Conservation (phyloP, 1,140 invertebrate genomes). For the Diabrotica virgifera region DNA sequence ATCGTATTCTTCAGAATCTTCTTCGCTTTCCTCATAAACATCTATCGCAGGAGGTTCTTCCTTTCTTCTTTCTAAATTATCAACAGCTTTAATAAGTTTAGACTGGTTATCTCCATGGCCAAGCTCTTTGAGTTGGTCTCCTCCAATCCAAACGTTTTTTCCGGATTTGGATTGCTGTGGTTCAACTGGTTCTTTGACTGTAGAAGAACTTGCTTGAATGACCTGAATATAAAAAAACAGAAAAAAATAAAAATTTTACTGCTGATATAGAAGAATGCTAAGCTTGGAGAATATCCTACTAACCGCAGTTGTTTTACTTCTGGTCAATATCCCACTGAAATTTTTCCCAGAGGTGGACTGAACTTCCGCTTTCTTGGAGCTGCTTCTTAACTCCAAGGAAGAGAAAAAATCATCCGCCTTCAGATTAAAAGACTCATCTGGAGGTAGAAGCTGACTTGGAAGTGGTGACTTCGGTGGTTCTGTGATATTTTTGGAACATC, state of each 20-base stretch:
- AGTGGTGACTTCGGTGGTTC: conserved; percentile 50
- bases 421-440: conserved; percentile 52
- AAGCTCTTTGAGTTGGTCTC: conserved; percentile 54
- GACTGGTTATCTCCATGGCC: conserved; percentile 56
- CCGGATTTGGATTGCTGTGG: conserved; percentile 48
- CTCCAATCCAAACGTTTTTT: conserved; percentile 60
- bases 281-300: background rate
- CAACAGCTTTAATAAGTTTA: conserved; percentile 60
- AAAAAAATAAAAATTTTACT: background rate
- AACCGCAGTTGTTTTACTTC: conserved; percentile 50
- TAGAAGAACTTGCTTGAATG: conserved; percentile 38
- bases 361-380: conserved; percentile 54
- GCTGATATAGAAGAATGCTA: background rate
- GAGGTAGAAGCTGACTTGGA: conserved; percentile 34
- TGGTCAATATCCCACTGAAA: conserved; percentile 47
- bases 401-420: conserved; percentile 83
- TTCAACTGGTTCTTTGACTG: conserved; percentile 32
- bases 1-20: conserved; percentile 52
- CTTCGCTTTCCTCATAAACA: conserved; percentile 48
- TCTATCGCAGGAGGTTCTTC: conserved; percentile 31
- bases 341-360: conserved; percentile 48
- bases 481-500: conserved; percentile 50
- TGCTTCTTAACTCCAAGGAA: conserved; percentile 78
- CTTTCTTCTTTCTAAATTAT: conserved; percentile 54
- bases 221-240: background rate